Evolutionary conservation across 1,140 invertebrate species (phyloP), one percentile per base, ranked within the genome.

Genomic region (Anagrus nilaparvatae): DNA sequence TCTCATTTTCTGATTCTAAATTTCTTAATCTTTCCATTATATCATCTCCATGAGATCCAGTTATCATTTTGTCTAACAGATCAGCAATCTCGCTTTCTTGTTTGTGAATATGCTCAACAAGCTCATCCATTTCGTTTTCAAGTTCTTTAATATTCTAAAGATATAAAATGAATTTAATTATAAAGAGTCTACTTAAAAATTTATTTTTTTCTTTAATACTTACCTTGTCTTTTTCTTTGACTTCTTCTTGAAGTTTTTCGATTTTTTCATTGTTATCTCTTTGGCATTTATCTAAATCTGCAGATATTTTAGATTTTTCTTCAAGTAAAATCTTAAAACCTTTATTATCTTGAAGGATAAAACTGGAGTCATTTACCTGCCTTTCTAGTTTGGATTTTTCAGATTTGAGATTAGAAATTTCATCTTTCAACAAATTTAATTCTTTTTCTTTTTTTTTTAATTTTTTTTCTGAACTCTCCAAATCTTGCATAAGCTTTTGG

Each of bases 71-170:
- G 18, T 44, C 51, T 32, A 48, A 23, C 9, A 52, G 9, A 2
- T 44, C 31, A 2, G 25, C 28, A 19, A 52, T 56, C 33, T 55
- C 50, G 5, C 12, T 27, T 8, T 50, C 46, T 28, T 47, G 44
- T 13, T 51, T 44, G 1, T 43, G 31, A n/a, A 64, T 57, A 19
- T 51, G 39, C 0, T 31, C 13, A 2, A 56, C 53, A 7, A 63
- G 45, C 0, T 65, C 59, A 0, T 59, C 51, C 34, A 54, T 51
- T 47, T 53, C 41, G 27, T 50, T 19, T 18, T 48, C 16, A 1
- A 54, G 32, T 16, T 34, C 34, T 29, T 47, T 43, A 30, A 43
- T 47, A 27, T 32, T 32, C 10, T 12, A 37, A 14, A 21, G 20
- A 41, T 16, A 16, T 12, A 29, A 25, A 18, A 21, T 34, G 30